A percentile compares a stretch with the other conserved stretches of the same genome.
Evolutionary conservation across 2,797 vertebrate species (phyloP).

Genomic region (Leuciscus waleckii): DNA sequence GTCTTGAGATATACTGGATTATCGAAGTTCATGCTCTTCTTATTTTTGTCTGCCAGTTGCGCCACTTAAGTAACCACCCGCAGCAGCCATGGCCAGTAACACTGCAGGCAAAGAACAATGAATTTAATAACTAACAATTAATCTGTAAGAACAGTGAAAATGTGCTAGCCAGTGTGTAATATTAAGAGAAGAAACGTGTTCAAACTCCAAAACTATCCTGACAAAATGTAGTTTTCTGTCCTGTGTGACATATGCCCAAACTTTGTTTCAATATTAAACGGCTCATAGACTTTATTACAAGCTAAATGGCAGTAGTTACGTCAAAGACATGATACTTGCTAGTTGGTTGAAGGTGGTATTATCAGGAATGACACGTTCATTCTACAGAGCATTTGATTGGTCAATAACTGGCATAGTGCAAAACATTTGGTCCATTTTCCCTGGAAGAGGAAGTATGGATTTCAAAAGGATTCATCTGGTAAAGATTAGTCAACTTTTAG

Average conservation of each 20-base stretch:
- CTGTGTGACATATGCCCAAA: neutral
- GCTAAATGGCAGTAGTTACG: neutral
- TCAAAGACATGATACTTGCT: neutral
- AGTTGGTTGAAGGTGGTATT: neutral
- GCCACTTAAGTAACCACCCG: conserved; percentile 90
- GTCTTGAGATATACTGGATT: conserved; percentile 99
- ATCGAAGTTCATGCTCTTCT: conserved; percentile 99
- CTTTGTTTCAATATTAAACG: neutral
- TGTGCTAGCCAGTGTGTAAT: neutral
- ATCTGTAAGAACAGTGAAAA: neutral
- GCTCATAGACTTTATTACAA: neutral
- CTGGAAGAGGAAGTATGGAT: neutral
- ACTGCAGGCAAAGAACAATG: conserved; percentile 72
- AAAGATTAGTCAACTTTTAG: neutral
- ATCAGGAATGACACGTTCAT: neutral
- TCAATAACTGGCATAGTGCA: neutral
- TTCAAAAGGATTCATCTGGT: neutral
- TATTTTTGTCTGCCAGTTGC: conserved; percentile 97
- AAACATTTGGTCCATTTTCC: neutral
- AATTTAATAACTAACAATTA: neutral
- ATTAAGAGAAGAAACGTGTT: neutral
- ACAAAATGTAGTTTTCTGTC: neutral
- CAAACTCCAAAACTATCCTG: neutral
- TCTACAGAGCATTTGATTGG: neutral
- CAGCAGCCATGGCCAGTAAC: conserved; percentile 85